These are phyloP conservation scores for Apotomis betuletana DNA, from an alignment of 2,888 invertebrate species.

Conservation along the genomic window DNA sequence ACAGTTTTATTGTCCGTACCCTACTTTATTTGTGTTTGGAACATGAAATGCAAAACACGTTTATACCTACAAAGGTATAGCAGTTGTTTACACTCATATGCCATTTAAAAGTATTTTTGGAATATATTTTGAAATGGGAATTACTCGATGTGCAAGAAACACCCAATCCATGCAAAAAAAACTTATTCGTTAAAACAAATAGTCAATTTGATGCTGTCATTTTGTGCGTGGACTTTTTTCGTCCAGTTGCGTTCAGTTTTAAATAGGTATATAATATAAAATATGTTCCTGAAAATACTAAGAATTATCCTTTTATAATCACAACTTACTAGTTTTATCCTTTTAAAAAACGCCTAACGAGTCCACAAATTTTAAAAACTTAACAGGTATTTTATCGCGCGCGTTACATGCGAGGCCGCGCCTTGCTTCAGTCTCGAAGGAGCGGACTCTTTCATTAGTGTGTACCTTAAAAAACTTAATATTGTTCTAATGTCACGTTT, in stretches of 20 bases:
- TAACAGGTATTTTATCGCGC: constrained; percentile 20
- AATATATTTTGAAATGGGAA: too few species aligned
- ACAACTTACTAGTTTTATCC: neutral
- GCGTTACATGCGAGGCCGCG: constrained; percentile 61
- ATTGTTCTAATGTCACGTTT: constrained; percentile 71
- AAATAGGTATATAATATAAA: too few species aligned
- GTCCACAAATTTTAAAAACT: constrained; percentile 24
- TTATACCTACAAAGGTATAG: neutral
- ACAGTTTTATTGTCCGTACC: constrained; percentile 28
- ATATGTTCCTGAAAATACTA: too few species aligned
- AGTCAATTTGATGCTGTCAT: too few species aligned
- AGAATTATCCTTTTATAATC: too few species aligned
- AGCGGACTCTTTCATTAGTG: constrained; percentile 80
- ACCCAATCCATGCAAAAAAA: too few species aligned
- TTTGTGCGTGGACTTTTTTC: too few species aligned
- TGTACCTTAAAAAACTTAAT: constrained; percentile 75
- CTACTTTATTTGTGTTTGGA: constrained; percentile 16
- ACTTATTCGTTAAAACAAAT: too few species aligned
- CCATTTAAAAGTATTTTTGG: too few species aligned
- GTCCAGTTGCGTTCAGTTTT: too few species aligned
- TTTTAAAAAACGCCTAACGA: neutral
- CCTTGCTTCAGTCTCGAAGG: constrained; percentile 77
- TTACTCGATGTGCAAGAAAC: too few species aligned
- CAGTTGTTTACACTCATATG: too few species aligned
- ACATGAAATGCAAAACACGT: constrained; percentile 10